Conservation (phyloP, 1,140 invertebrate genomes). For the Chrysomallon squamiferum region DNA sequence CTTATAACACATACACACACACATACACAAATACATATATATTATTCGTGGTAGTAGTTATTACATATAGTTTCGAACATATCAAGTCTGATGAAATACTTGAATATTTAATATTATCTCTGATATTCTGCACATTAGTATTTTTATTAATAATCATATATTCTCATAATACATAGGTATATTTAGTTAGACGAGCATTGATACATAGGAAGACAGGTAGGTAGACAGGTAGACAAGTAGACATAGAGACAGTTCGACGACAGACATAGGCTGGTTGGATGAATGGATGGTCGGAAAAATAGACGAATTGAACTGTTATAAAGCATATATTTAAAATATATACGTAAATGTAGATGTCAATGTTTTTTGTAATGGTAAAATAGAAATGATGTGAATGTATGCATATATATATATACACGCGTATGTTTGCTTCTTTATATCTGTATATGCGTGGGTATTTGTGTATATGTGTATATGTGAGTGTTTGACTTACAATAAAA, state of each 20-base stretch:
- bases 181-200: not conserved
- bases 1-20: not conserved
- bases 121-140: not conserved
- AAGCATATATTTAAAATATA: no score
- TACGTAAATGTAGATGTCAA: no score
- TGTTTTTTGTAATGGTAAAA: no score
- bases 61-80: not conserved
- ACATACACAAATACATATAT: slow-evolving; percentile 5
- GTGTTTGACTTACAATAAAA: not conserved
- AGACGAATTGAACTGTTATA: no score
- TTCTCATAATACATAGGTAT: not conserved
- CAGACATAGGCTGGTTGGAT: no score
- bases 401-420: not conserved
- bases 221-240: no score
- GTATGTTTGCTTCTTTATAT: not conserved
- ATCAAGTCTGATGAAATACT: not conserved
- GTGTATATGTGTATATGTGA: slow-evolving; percentile 7
- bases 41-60: not conserved
- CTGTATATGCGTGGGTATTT: not conserved
- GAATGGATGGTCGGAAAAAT: no score
- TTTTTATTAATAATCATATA: not conserved
- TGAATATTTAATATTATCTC: not conserved
- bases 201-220: no score
- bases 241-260: not conserved
- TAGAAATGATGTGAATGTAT: not conserved